Conservation (phyloP, 1,140 invertebrate species). For the Brachionus manjavacas region DNA sequence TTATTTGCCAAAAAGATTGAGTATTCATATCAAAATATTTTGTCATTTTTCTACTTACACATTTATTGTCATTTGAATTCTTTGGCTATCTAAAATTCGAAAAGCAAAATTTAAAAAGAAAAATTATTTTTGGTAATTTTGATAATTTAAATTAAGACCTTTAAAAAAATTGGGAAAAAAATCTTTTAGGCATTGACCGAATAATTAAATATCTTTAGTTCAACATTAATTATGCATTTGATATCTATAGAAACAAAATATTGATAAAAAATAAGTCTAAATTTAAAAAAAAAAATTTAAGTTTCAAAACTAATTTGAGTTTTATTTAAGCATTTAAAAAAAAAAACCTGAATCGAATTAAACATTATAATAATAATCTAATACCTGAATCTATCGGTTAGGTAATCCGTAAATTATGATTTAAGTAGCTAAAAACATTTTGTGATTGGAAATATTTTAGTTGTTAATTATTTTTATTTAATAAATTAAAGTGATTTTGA, state of each 20-base stretch:
- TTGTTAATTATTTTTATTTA: not conserved
- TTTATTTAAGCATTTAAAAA: not conserved
- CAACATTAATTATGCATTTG: not conserved
- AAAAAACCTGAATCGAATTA: not conserved
- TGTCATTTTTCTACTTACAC: not conserved
- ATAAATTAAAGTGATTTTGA: not conserved
- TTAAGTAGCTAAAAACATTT: not conserved
- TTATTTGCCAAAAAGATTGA: not conserved
- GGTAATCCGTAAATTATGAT: not conserved
- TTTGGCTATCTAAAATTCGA: not conserved
- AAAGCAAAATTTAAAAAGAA: not conserved
- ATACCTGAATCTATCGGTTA: not conserved
- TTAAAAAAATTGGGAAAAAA: not conserved
- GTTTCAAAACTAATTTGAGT: not conserved
- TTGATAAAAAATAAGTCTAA: not conserved
- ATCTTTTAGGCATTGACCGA: not conserved
- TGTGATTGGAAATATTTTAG: not conserved
- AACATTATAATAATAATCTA: not conserved
- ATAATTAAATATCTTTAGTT: not conserved
- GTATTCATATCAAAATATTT: not conserved
- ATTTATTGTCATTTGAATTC: not conserved
- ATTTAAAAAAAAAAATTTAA: not conserved
- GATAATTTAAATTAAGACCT: not conserved
- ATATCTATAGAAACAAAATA: constrained; percentile 1
- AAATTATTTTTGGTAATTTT: not conserved